Percentiles rank a stretch among this genome's conserved stretches.
These are phyloP conservation scores for Ataeniobius toweri DNA, from an alignment of 2,797 vertebrate genomes.

Conservation along the genomic window DNA sequence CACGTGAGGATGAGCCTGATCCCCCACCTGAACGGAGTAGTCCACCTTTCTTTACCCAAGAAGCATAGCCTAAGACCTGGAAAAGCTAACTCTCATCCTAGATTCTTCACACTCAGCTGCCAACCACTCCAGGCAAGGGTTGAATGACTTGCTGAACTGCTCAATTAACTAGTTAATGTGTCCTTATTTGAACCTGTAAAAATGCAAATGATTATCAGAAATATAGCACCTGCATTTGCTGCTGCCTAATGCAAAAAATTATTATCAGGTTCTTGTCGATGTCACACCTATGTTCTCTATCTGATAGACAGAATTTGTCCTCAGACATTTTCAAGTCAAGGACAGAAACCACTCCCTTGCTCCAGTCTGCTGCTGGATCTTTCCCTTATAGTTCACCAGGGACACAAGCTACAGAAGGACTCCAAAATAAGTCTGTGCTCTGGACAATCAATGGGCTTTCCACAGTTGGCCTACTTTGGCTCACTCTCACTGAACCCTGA, in stretches of 20 bases:
- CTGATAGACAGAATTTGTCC: background rate
- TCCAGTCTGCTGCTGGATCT: conserved; percentile 41
- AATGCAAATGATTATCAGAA: background rate
- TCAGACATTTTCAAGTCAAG: conserved; percentile 57
- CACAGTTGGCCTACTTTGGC: conserved; percentile 61
- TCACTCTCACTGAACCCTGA: conserved; percentile 27
- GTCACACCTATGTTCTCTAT: background rate
- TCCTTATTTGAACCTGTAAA: background rate
- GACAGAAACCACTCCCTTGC: conserved; percentile 25
- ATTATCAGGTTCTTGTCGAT: background rate
- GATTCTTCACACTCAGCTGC: background rate
- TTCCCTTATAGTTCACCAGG: conserved; percentile 40
- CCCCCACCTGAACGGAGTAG: background rate
- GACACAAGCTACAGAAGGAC: conserved; percentile 49
- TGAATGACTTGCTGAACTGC: background rate
- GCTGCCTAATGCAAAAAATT: background rate
- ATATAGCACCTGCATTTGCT: background rate
- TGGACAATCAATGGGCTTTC: conserved; percentile 53
- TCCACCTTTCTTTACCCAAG: background rate
- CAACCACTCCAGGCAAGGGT: background rate
- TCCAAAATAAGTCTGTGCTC: conserved; percentile 57
- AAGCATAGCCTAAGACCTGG: background rate
- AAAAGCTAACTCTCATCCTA: background rate
- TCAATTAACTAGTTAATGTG: background rate
- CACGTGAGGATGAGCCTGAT: background rate